A percentile compares a stretch with the other conserved stretches of the same genome.
Evolutionary conservation across 2,888 invertebrate species (phyloP).

Genomic region (Formica aserva): DNA sequence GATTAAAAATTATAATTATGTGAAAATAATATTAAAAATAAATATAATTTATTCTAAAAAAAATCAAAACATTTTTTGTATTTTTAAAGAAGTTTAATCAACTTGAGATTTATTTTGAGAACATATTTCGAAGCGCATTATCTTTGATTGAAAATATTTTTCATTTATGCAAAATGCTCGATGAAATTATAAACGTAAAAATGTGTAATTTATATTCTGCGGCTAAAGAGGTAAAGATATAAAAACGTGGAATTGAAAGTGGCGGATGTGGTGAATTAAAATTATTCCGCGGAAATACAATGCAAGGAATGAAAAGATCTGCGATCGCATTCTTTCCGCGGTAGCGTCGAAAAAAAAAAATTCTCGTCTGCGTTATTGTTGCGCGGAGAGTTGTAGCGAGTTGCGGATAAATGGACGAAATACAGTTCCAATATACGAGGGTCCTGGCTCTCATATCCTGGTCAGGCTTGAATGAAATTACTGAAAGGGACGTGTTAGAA

Average conservation of each 20-base stretch:
- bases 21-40: not conserved
- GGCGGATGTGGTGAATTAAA: constrained; percentile 39
- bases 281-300: constrained; percentile 19
- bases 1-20: not conserved
- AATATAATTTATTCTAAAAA: not conserved
- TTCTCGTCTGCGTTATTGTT: constrained; percentile 37
- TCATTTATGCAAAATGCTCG: not conserved
- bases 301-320: constrained; percentile 12
- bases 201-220: not conserved
- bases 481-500: constrained; percentile 49
- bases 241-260: constrained; percentile 11
- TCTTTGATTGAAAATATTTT: not conserved
- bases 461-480: constrained; percentile 55
- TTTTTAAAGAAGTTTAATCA: not conserved
- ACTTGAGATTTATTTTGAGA: not conserved
- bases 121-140: not conserved
- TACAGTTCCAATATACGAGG: constrained; percentile 52
- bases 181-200: not conserved
- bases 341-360: constrained; percentile 6
- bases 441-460: constrained; percentile 41
- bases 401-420: constrained; percentile 41
- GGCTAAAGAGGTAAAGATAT: not conserved
- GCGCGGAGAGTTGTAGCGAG: constrained; percentile 22
- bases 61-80: no score
- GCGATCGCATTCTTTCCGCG: constrained; percentile 18